Evolutionary conservation across 2,888 invertebrate species (phyloP).

Genomic region (Adela reaumurella): DNA sequence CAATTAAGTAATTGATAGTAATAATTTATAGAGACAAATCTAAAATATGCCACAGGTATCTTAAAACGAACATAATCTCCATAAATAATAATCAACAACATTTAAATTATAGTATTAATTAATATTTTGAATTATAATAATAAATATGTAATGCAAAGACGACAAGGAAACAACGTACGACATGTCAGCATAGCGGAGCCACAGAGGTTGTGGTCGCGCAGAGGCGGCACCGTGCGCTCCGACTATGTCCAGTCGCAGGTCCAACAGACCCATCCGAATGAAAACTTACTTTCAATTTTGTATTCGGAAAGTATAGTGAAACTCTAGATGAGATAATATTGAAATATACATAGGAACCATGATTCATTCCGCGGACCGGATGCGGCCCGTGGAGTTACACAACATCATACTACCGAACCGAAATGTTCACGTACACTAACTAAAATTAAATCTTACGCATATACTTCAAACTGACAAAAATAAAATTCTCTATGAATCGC

Average conservation of each 20-base stretch:
- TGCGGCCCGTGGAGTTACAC: slow-evolving; percentile 43
- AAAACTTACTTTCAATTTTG: slow-evolving; percentile 56
- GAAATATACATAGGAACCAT: slow-evolving; percentile 61
- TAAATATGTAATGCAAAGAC: too few relatives aligned
- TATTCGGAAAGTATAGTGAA: slow-evolving; percentile 57
- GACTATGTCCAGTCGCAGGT: slow-evolving; percentile 32
- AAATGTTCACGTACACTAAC: slow-evolving; percentile 42
- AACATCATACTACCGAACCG: slow-evolving; percentile 51
- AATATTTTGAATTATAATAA: too few relatives aligned
- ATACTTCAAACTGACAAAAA: slow-evolving; percentile 12
- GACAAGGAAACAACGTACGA: too few relatives aligned
- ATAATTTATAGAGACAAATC: too few relatives aligned
- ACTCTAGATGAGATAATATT: slow-evolving; percentile 58
- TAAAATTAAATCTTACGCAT: slow-evolving; percentile 26
- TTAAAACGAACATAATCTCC: too few relatives aligned
- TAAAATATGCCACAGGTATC: too few relatives aligned
- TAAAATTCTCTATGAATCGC: slow-evolving; percentile 20
- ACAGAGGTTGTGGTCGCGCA: too few relatives aligned
- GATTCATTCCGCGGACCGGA: slow-evolving; percentile 46
- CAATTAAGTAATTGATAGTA: too few relatives aligned
- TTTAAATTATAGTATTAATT: too few relatives aligned
- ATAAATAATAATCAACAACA: too few relatives aligned
- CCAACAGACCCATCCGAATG: slow-evolving; percentile 55
- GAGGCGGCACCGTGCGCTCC: slow-evolving; percentile 13
- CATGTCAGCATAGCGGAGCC: too few relatives aligned